These are phyloP conservation scores for Megalonaias nervosa DNA, from an alignment of 1,140 invertebrate species.

Conservation along the genomic window DNA sequence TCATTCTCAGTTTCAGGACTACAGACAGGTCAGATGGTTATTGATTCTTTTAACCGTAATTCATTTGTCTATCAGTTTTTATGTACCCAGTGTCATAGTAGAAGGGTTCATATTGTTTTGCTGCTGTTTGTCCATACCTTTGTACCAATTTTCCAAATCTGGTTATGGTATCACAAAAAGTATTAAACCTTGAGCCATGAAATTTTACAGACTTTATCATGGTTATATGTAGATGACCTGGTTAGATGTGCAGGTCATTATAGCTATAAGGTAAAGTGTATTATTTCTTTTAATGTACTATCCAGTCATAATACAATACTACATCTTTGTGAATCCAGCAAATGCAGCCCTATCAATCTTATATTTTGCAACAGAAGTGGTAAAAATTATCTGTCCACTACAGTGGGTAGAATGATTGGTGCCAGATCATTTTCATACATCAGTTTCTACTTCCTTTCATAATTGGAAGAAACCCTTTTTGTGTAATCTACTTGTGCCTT, in stretches of 20 bases:
- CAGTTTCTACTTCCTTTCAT: too few species aligned
- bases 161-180: background rate
- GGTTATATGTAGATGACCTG: too few species aligned
- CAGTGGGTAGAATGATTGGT: too few species aligned
- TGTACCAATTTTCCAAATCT: background rate
- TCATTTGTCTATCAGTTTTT: background rate
- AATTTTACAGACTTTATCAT: too few species aligned
- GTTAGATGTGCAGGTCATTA: background rate
- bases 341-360: too few species aligned
- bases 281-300: background rate
- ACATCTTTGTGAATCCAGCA: background rate
- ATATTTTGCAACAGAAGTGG: too few species aligned
- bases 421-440: too few species aligned
- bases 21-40: constrained; percentile 58
- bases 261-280: background rate
- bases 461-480: too few species aligned
- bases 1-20: constrained; percentile 78
- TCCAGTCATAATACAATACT: background rate
- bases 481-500: too few species aligned
- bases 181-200: too few species aligned
- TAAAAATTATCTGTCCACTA: too few species aligned
- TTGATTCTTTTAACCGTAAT: background rate
- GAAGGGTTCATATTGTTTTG: background rate
- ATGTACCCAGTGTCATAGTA: background rate
- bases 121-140: background rate